Evolutionary conservation across 2,113 vertebrate genomes (phyloP).

Genomic region (Amblyopsis rosae): DNA sequence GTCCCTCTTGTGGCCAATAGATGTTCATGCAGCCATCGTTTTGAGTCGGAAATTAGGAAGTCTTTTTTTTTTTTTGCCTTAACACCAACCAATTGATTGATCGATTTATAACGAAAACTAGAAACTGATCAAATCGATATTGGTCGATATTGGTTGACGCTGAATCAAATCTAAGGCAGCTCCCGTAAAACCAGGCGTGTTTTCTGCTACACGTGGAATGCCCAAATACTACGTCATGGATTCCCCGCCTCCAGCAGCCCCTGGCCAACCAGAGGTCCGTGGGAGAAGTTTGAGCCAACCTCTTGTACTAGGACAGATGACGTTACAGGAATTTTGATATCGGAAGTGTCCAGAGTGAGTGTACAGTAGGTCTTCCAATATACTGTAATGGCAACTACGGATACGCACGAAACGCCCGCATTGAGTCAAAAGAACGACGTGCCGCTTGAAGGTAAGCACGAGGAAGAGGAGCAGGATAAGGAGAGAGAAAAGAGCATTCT

Average conservation of each 20-base stretch:
- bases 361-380: slow-evolving; percentile 8
- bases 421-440: slow-evolving; percentile 7
- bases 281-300: slow-evolving; percentile 20
- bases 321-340: slow-evolving; percentile 29
- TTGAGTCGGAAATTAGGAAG: too few species aligned
- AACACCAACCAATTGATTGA: too few species aligned
- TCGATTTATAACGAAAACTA: too few species aligned
- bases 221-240: slow-evolving; percentile 51
- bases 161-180: too few species aligned
- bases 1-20: slow-evolving; percentile 44
- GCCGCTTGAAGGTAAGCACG: slow-evolving; percentile 50
- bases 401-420: slow-evolving; percentile 27
- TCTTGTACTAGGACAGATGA: slow-evolving; percentile 22
- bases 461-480: slow-evolving; percentile 44
- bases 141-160: too few species aligned
- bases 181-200: not conserved
- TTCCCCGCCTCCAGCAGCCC: slow-evolving; percentile 20
- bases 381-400: slow-evolving; percentile 64
- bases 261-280: slow-evolving; percentile 56
- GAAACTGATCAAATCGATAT: too few species aligned
- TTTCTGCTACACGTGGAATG: slow-evolving; percentile 48
- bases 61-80: too few species aligned
- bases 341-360: slow-evolving; percentile 29
- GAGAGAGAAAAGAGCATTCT: slow-evolving; percentile 34
- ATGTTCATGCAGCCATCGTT: not conserved